phyloP scores from a whole-genome alignment of 2,113 vertebrate species.

The Rhinichthys klamathensis region DNA sequence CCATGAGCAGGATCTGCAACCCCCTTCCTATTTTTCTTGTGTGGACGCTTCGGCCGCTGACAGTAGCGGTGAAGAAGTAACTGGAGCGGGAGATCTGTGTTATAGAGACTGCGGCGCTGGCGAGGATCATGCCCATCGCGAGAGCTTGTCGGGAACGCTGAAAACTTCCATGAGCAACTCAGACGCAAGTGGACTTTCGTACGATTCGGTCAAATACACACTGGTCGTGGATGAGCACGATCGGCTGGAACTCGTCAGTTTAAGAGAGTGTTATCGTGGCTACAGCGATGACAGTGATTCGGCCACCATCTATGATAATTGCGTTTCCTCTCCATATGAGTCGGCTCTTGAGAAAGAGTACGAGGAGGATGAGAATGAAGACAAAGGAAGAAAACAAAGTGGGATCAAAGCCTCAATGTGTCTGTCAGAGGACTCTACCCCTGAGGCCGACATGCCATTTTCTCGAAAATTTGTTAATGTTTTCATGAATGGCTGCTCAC shows the following conservation, averaged over 20 bases:
- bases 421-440: conserved; percentile 80
- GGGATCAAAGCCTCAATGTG: conserved; percentile 77
- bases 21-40: conserved; percentile 74
- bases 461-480: conserved; percentile 98
- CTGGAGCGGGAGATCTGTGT: conserved; percentile 67
- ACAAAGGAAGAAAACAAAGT: conserved; percentile 72
- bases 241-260: conserved; percentile 93
- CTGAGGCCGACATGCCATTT: conserved; percentile 88
- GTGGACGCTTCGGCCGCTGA: conserved; percentile 64
- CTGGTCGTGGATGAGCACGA: conserved; percentile 95
- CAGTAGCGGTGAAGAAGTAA: conserved; percentile 52
- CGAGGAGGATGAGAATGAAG: conserved; percentile 80
- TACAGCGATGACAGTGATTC: conserved; percentile 97
- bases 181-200: conserved; percentile 92
- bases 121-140: conserved; percentile 23
- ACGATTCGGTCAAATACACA: conserved; percentile 97
- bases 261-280: conserved; percentile 91
- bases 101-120: conserved; percentile 39
- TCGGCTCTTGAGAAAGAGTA: conserved; percentile 91
- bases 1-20: conserved; percentile 83
- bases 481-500: conserved; percentile 94
- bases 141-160: conserved; percentile 56
- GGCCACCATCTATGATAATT: conserved; percentile 94
- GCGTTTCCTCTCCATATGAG: conserved; percentile 92
- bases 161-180: conserved; percentile 91